Percentiles rank a stretch among this genome's conserved stretches.
These are phyloP conservation scores for Rhabdornis inornatus DNA, from an alignment of 2,113 vertebrate genomes.

Conservation along the genomic window DNA sequence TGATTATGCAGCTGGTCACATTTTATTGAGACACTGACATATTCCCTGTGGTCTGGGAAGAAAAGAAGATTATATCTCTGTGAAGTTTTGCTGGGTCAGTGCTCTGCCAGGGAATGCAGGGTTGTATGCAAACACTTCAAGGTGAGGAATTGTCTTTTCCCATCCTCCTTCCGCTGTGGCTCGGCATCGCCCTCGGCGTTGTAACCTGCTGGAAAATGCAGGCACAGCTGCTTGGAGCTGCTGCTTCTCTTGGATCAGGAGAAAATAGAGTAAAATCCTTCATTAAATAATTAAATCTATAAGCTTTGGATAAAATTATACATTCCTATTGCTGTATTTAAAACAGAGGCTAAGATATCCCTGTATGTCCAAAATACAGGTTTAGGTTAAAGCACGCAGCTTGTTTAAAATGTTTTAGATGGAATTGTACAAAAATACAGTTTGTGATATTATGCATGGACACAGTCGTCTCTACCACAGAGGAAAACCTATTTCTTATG, in stretches of 20 bases:
- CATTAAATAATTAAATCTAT: not conserved
- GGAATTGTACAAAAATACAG: not conserved
- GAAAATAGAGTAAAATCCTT: not conserved
- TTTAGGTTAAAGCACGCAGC: not conserved
- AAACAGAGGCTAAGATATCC: not conserved
- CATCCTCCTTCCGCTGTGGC: not conserved
- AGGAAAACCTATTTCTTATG: not conserved
- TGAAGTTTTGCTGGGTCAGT: not conserved
- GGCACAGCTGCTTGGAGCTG: not conserved
- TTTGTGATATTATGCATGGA: not conserved
- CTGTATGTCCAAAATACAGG: not conserved
- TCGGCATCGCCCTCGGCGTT: not conserved
- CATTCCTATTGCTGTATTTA: not conserved
- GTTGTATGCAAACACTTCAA: not conserved
- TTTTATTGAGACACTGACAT: constrained; percentile 18
- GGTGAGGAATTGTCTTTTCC: not conserved
- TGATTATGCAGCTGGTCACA: constrained; percentile 20
- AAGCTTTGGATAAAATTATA: not conserved
- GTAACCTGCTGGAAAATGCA: not conserved
- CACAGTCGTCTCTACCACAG: rapidly evolving
- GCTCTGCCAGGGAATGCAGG: not conserved
- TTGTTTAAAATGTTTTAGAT: not conserved
- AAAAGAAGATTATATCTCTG: not conserved
- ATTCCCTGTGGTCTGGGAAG: not conserved
- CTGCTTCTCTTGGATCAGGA: not conserved